Evolutionary conservation across 2,888 invertebrate genomes (phyloP).

Genomic region (Acutogordius australiensis): DNA sequence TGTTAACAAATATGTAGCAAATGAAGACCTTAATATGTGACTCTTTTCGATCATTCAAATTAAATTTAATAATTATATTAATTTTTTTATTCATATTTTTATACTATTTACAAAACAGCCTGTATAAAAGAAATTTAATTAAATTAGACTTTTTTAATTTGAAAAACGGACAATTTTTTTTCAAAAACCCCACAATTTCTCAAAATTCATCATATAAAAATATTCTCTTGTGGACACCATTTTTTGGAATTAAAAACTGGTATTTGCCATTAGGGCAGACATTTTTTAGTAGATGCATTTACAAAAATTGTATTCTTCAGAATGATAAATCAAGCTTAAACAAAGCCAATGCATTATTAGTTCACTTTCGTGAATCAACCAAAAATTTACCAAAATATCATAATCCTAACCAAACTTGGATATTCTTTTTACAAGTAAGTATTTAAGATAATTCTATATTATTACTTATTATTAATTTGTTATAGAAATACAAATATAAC

Average conservation of each 20-base stretch:
- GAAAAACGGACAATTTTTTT: too few species aligned
- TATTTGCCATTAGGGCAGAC: background rate
- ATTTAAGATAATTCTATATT: background rate
- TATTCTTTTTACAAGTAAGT: slow-evolving; percentile 6
- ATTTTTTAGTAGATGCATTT: background rate
- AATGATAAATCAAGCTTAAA: background rate
- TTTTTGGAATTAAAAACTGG: background rate
- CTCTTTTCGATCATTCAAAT: too few species aligned
- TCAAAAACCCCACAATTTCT: too few species aligned
- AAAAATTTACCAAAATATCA: background rate
- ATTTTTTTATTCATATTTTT: too few species aligned
- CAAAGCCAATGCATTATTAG: background rate
- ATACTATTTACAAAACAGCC: too few species aligned
- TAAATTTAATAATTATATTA: too few species aligned
- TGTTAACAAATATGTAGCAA: too few species aligned
- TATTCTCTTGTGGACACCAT: background rate
- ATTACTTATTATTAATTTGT: background rate
- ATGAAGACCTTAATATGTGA: too few species aligned
- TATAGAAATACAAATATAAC: too few species aligned
- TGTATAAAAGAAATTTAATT: too few species aligned
- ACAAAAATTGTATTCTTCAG: background rate
- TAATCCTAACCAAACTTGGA: background rate
- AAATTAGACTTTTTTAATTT: too few species aligned
- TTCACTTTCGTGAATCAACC: background rate
- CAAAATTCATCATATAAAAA: too few species aligned